Conservation (phyloP, 1,140 invertebrate species). For the Lordiphosa collinella region DNA sequence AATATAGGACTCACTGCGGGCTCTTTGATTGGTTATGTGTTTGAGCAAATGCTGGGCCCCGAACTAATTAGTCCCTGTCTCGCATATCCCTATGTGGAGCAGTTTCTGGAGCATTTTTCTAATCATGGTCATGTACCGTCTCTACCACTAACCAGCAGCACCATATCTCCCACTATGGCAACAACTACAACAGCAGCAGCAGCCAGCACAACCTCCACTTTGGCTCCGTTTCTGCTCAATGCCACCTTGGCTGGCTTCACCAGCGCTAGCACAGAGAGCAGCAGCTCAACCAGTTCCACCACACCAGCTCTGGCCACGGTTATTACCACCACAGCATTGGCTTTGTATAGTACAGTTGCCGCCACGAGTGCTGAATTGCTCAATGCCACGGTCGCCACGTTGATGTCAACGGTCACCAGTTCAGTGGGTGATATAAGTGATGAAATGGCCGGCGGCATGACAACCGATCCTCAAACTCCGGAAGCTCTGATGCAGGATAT, state of each 20-base stretch:
- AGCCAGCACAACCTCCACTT: constrained; percentile 24
- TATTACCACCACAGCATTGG: constrained; percentile 61
- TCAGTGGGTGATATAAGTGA: constrained; percentile 66
- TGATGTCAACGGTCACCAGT: constrained; percentile 54
- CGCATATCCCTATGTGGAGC: constrained; percentile 62
- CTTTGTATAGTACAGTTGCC: constrained; percentile 54
- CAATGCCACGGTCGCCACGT: constrained; percentile 56
- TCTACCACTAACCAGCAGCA: constrained; percentile 40
- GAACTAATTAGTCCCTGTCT: constrained; percentile 80
- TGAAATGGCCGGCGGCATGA: constrained; percentile 49
- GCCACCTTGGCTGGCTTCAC: constrained; percentile 45
- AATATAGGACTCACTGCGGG: constrained; percentile 91
- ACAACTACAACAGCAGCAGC: constrained; percentile 18
- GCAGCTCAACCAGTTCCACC: constrained; percentile 20
- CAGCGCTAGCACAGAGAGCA: constrained; percentile 28
- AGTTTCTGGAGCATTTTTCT: constrained; percentile 50
- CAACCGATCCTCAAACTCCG: constrained; percentile 72
- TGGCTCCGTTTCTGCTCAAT: constrained; percentile 56
- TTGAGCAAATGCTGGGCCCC: constrained; percentile 87
- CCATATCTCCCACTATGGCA: constrained; percentile 22
- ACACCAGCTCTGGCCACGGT: constrained; percentile 56
- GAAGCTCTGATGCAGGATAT: constrained; percentile 67
- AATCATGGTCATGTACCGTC: constrained; percentile 35
- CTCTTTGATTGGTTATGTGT: constrained; percentile 89
- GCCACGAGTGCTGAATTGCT: constrained; percentile 55